Evolutionary conservation across 2,113 vertebrate genomes (phyloP), one percentile per base, ranked within the genome.

Genomic region (Uropsilus gracilis): DNA sequence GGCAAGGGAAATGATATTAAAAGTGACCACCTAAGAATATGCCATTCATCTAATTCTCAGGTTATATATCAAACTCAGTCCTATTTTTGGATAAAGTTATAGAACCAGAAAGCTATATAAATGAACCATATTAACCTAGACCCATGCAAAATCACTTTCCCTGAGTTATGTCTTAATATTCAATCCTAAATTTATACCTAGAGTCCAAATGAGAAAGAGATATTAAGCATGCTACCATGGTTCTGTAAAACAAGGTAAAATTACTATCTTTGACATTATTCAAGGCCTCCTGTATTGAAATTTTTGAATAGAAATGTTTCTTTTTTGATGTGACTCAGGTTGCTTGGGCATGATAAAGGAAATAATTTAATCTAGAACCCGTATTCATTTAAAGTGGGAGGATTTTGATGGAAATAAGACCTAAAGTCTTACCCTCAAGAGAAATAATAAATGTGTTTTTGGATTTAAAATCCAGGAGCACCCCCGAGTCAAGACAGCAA

Each of bases 21-120:
- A 90, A 89, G 24, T 86, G 39, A 86, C 57, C 91, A 94, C 34
- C 39, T 37, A 77, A 88, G 30, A 88, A 69, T 71, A 80, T 57
- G 37, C 0, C n/a, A 71, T 26, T 59, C 32, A 89, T 80, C 69
- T 71, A 39, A 78, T 89, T 39, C 68, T 89, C 18, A 11, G 30
- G 26, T 93, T 76, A 89, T 71, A 82, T 69, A 96, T 94, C 96
- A 80, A 88, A 85, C 6, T 80, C 32, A 37, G 26, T n/a, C 32
- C 11, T 37, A 57, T 90, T 61, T 92, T 73, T 94, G 68, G 55
- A 82, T 94, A 57, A 82, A 90, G 73, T 68, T 85, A 75, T 86
- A 73, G 39, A 84, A 83, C 42, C 57, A 96, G 72, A 94, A 96
- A 97, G 77, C 91, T 90, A 46, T 66, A 80, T 82, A 92, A 96